These are phyloP conservation scores for Lasioglossum lativentre DNA, from an alignment of 2,888 invertebrate genomes.

Conservation along the genomic window DNA sequence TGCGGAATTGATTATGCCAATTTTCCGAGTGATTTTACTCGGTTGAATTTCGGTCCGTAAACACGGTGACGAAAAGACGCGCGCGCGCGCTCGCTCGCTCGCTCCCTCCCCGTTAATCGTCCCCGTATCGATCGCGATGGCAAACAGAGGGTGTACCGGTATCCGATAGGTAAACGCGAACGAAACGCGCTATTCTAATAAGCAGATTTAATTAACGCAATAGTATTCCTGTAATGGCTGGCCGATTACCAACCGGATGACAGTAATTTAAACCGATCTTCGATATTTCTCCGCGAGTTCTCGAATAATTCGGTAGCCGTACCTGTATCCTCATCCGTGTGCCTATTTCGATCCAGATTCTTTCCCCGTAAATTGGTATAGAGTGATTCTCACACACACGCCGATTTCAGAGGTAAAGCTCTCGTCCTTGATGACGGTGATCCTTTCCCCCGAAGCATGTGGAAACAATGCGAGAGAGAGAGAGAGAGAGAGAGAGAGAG, in stretches of 20 bases:
- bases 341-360: not conserved
- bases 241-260: not conserved
- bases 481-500: too few species aligned
- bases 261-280: not conserved
- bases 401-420: not conserved
- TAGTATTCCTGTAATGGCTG: not conserved
- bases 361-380: not conserved
- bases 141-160: not conserved
- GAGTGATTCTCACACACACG: not conserved
- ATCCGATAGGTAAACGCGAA: conserved; percentile 2
- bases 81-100: not conserved
- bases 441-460: conserved; percentile 25
- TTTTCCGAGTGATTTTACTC: not conserved
- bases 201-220: conserved; percentile 17
- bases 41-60: not conserved
- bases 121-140: not conserved
- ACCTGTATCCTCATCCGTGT: not conserved
- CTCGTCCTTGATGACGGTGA: conserved; percentile 17
- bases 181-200: conserved; percentile 26
- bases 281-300: too few species aligned
- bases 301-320: not conserved
- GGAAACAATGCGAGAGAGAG: conserved; percentile 27
- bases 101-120: not conserved
- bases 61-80: not conserved
- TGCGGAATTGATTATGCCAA: not conserved